phyloP scores from a whole-genome alignment of 2,113 vertebrate species.

The Buteo buteo region DNA sequence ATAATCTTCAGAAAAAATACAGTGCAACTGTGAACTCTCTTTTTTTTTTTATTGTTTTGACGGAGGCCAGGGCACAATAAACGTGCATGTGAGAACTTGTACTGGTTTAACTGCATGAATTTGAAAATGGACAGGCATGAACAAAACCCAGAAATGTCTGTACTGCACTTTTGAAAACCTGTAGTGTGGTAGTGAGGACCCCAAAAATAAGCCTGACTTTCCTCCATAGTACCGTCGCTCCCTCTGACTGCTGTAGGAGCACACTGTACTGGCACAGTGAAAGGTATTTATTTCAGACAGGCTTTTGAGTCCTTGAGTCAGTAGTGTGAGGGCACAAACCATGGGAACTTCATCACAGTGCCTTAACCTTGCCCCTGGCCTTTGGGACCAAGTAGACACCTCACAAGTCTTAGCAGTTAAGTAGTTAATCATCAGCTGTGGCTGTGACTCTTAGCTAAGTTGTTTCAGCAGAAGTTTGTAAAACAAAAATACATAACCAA shows the following conservation, averaged over 20 bases:
- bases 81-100: rapidly evolving
- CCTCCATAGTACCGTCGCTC: not conserved
- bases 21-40: not conserved
- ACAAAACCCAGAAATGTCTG: not conserved
- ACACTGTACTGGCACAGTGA: not conserved
- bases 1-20: not conserved
- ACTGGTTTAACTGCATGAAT: not conserved
- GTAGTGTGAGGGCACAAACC: not conserved
- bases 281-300: not conserved
- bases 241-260: not conserved
- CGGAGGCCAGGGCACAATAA: not conserved
- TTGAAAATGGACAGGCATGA: not conserved
- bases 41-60: not conserved
- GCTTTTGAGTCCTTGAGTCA: not conserved
- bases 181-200: not conserved
- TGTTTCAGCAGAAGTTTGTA: not conserved
- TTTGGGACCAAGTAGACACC: not conserved
- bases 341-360: not conserved
- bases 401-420: not conserved
- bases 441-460: not conserved
- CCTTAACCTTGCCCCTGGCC: not conserved
- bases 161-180: not conserved
- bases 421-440: not conserved
- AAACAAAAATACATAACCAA: not conserved
- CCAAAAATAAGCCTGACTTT: not conserved